A percentile compares a stretch with the other conserved stretches of the same genome.
These are phyloP conservation scores for Venusia cambrica DNA, from an alignment of 2,888 invertebrate genomes.

Conservation along the genomic window DNA sequence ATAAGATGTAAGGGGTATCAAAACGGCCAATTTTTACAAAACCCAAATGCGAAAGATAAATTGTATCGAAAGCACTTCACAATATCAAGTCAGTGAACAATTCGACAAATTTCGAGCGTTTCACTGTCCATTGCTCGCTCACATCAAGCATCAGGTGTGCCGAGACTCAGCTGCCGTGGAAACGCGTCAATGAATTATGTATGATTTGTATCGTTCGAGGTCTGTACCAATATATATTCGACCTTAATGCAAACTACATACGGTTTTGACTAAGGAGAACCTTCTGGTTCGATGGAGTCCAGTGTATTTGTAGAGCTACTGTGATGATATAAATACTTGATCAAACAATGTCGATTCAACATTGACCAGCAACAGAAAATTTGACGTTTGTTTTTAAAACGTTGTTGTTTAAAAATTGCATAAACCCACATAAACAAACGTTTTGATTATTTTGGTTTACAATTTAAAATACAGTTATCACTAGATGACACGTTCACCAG, in stretches of 20 bases:
- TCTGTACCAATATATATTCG: constrained; percentile 3
- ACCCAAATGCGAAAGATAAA: no score
- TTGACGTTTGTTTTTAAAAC: no score
- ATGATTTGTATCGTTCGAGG: constrained; percentile 30
- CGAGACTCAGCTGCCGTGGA: constrained; percentile 40
- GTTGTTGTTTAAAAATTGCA: no score
- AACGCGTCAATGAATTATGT: constrained; percentile 60
- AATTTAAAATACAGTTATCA: no score
- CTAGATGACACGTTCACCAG: no score
- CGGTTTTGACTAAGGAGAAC: background rate
- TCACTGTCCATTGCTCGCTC: constrained; percentile 36
- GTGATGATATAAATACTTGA: background rate
- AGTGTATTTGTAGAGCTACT: constrained; percentile 4
- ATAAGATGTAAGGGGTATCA: no score
- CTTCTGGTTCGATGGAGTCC: constrained; percentile 1
- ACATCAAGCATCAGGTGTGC: constrained; percentile 43
- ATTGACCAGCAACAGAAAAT: constrained; percentile 9
- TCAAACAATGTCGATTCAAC: constrained; percentile 7
- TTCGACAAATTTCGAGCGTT: no score
- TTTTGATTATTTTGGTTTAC: no score
- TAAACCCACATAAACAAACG: no score
- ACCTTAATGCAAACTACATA: constrained; percentile 8
- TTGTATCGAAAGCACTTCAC: no score
- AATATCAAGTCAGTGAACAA: no score
- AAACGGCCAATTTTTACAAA: no score